Evolutionary conservation across 2,113 vertebrate species (phyloP).

Genomic region (Peucedramus taeniatus): DNA sequence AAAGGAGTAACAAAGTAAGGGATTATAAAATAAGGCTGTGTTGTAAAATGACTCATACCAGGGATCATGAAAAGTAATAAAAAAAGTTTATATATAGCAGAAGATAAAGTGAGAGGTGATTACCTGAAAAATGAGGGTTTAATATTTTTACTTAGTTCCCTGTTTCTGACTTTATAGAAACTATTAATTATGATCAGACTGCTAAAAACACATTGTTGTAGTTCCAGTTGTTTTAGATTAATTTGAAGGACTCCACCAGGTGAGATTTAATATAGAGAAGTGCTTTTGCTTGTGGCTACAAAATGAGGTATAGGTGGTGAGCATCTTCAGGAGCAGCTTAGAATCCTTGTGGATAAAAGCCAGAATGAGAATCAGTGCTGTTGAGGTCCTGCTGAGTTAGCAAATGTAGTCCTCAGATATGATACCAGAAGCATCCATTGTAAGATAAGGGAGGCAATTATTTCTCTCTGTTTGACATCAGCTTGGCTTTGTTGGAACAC

Average conservation of each 20-base stretch:
- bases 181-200: not conserved
- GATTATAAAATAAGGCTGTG: not conserved
- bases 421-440: not conserved
- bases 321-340: not conserved
- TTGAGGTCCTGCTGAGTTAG: not conserved
- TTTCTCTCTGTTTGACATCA: not conserved
- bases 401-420: not conserved
- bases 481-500: not conserved
- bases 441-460: not conserved
- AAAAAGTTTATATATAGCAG: not conserved
- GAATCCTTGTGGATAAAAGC: not conserved
- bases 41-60: not conserved
- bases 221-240: not conserved
- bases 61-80: not conserved
- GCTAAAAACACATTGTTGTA: not conserved
- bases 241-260: not conserved
- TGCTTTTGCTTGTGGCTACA: not conserved
- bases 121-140: not conserved
- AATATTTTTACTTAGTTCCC: not conserved
- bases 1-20: not conserved
- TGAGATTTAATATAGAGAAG: not conserved
- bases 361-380: not conserved
- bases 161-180: not conserved
- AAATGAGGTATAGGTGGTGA: not conserved
- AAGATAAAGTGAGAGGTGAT: not conserved